Conservation (phyloP, 2,797 vertebrate species). For the Antrozous pallidus region DNA sequence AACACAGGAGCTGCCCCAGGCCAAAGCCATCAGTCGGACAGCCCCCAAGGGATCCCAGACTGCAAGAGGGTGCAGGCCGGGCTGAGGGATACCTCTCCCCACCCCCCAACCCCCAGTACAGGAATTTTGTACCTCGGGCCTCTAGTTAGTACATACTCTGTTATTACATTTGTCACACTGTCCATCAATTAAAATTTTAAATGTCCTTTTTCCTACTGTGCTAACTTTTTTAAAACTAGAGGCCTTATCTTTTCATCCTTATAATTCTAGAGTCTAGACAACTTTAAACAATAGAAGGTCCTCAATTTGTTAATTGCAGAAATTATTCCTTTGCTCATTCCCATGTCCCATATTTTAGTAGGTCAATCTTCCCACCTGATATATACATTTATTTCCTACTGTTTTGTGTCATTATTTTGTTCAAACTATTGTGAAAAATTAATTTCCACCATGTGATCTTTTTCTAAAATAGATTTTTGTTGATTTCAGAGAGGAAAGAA, state of each 20-base stretch:
- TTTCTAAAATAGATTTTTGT: background rate
- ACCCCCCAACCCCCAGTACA: too few relatives aligned
- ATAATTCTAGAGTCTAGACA: background rate
- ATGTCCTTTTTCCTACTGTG: background rate
- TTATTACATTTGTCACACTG: background rate
- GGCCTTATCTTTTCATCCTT: background rate
- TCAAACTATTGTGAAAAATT: background rate
- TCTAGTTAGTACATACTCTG: background rate
- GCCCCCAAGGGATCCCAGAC: too few relatives aligned
- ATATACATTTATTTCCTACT: background rate
- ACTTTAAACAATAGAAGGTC: background rate
- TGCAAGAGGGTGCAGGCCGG: too few relatives aligned
- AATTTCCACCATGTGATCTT: background rate
- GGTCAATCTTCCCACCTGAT: background rate
- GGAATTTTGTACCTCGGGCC: too few relatives aligned
- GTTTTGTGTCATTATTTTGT: background rate
- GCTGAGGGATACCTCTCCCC: too few relatives aligned
- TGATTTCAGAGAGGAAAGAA: too few relatives aligned
- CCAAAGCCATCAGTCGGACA: too few relatives aligned
- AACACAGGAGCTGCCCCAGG: too few relatives aligned
- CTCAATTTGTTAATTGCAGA: background rate
- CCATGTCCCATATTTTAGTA: background rate
- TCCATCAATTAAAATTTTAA: background rate
- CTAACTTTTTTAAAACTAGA: conserved; percentile 7
- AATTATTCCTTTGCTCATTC: background rate